Evolutionary conservation across 2,113 vertebrate genomes (phyloP).

Genomic region (Brachypodius melanocephalos): DNA sequence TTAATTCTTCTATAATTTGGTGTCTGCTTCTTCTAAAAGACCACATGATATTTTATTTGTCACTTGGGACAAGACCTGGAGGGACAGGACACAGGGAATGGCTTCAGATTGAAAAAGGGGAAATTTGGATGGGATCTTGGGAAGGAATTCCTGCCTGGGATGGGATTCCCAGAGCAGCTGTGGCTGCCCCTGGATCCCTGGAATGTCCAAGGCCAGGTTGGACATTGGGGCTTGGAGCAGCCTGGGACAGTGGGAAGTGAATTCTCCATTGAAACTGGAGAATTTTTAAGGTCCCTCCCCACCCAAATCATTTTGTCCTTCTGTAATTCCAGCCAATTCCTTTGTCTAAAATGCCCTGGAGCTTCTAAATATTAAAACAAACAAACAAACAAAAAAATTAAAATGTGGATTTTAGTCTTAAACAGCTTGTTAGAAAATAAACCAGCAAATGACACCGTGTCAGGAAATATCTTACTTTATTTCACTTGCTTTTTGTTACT

Average conservation of each 20-base stretch:
- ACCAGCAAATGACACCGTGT: background rate
- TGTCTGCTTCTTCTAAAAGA: background rate
- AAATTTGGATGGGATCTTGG: background rate
- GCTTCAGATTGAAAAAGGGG: too few relatives aligned
- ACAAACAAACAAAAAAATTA: background rate
- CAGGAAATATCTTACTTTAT: background rate
- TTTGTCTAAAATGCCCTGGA: background rate
- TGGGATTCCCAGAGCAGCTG: background rate
- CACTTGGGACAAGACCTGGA: accelerated
- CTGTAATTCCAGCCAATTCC: background rate
- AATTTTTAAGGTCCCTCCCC: background rate
- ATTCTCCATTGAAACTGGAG: accelerated
- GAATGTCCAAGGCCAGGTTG: background rate
- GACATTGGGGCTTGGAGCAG: background rate
- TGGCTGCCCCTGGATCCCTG: background rate
- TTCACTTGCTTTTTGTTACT: background rate
- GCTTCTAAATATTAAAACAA: background rate
- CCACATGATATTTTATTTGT: accelerated
- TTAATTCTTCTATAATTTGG: accelerated
- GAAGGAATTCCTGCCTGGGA: background rate
- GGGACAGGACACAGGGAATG: too few relatives aligned
- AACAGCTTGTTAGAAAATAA: background rate
- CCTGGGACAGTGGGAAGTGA: accelerated
- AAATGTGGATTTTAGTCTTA: background rate
- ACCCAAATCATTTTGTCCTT: background rate